Conservation (phyloP, 2,113 vertebrate genomes). For the Rhinolophus sinicus region DNA sequence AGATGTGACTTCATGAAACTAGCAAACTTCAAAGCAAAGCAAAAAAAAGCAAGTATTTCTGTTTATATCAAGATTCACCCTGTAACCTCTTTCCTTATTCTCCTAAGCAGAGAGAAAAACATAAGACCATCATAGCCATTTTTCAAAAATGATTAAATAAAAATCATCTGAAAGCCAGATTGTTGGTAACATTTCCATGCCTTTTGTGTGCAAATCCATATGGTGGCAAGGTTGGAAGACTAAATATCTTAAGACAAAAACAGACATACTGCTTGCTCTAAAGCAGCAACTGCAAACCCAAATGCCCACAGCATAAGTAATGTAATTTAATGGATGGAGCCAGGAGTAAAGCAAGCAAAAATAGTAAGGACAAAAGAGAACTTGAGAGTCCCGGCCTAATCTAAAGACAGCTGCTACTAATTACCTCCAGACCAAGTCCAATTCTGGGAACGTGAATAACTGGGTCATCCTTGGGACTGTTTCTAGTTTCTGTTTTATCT, state of each 20-base stretch:
- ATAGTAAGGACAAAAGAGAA: fast-evolving
- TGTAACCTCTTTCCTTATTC: neutral
- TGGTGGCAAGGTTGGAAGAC: neutral
- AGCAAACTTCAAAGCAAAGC: neutral
- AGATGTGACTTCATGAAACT: conserved; percentile 47
- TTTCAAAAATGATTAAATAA: neutral
- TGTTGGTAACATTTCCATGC: neutral
- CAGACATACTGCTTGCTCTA: neutral
- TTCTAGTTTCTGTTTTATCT: neutral
- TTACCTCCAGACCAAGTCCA: neutral
- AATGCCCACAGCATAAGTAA: neutral
- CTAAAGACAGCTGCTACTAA: neutral
- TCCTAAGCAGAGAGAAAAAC: conserved; percentile 17
- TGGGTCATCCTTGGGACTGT: neutral
- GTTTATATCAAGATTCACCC: neutral
- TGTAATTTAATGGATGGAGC: neutral
- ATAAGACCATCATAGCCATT: neutral
- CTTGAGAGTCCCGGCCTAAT: neutral
- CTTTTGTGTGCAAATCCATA: conserved; percentile 2
- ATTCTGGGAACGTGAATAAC: neutral
- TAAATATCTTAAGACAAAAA: neutral
- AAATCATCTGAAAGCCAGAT: neutral
- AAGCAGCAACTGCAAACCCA: neutral
- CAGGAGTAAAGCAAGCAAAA: neutral
- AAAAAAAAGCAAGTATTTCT: conserved; percentile 21